Base-by-base conservation (phyloP, 1,140 invertebrate species). In the Chrysomallon squamiferum region DNA sequence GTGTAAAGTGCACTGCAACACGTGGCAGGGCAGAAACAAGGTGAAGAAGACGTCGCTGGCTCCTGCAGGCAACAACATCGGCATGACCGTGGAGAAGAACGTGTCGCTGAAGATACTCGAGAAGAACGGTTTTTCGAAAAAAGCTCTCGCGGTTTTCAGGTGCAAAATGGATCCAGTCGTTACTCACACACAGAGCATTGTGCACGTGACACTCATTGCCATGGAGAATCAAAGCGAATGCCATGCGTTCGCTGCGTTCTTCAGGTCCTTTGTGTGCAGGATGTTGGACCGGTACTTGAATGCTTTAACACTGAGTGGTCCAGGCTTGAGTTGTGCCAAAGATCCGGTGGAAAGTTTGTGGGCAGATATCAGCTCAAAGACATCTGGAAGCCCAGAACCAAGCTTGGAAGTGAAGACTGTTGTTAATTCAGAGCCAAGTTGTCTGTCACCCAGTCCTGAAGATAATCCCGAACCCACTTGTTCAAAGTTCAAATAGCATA, bases 11-110 rank as follows among this genome's bases (percentile, higher is more conserved):
- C 45, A 59, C 30, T 65, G 60, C 41, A 38, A 67, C 41, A 68
- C 69, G 7, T 76, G 74, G 72, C 54, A 60, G 25, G 69, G 66
- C 13, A 49, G 75, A 3, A 74, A 76, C 30, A 66, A 59, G 11
- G 20, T 69, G 4, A 57, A 64, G 2, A 56, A 63, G 3, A 50
- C 62, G 9, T 38, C 71, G 18, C 58, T 71, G 45, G 52, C 43
- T 29, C n/a, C n/a, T n/a, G n/a, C n/a, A n/a, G 69, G 72, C 33
- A 60, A 65, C 35, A 11, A 18, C 18, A 68, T 70, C 11, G 60
- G 58, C 35, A 29, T 72, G 3, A 61, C 70, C n/a, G 38, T 76
- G 22, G 75, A 76, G 57, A 69, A 71, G 45, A 60, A 65, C 5
- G 66, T 76, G 6, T 69, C 72, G 0, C 59, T 74, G 56, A 25